Conservation (phyloP, 2,888 invertebrate genomes). For the Trachelus tabidus region DNA sequence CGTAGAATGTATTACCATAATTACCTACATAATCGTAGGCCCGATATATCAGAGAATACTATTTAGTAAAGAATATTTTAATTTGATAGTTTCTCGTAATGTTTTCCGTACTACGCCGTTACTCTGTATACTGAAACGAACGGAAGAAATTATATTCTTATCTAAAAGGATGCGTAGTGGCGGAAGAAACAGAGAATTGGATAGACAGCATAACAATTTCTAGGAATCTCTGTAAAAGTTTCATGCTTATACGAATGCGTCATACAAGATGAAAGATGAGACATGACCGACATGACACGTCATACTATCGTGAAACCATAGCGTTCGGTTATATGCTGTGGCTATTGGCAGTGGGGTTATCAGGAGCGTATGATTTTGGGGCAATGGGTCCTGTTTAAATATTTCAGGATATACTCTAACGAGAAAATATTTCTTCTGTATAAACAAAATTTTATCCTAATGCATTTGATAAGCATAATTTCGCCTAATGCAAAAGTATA, state of each 20-base stretch:
- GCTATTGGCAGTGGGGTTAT: neutral
- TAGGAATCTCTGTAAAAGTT: neutral
- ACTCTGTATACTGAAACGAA: neutral
- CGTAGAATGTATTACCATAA: neutral
- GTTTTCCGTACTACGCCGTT: neutral
- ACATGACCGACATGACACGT: neutral
- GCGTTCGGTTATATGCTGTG: neutral
- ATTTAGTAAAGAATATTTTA: neutral
- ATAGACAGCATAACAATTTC: neutral
- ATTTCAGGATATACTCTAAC: neutral
- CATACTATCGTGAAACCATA: neutral
- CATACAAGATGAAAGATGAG: neutral
- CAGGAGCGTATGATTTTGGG: neutral
- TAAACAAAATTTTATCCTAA: neutral
- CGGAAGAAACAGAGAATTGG: neutral
- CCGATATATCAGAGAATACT: neutral
- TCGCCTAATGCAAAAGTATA: neutral
- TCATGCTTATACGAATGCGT: neutral
- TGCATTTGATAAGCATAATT: neutral
- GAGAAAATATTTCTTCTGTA: neutral
- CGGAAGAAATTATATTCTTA: no score
- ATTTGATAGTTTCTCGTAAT: neutral
- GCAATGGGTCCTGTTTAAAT: neutral
- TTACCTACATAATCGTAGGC: neutral
- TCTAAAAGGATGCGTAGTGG: neutral